Evolutionary conservation across 2,113 vertebrate genomes (phyloP), one percentile per base, ranked within the genome.

Genomic region (Salvelinus alpinus): DNA sequence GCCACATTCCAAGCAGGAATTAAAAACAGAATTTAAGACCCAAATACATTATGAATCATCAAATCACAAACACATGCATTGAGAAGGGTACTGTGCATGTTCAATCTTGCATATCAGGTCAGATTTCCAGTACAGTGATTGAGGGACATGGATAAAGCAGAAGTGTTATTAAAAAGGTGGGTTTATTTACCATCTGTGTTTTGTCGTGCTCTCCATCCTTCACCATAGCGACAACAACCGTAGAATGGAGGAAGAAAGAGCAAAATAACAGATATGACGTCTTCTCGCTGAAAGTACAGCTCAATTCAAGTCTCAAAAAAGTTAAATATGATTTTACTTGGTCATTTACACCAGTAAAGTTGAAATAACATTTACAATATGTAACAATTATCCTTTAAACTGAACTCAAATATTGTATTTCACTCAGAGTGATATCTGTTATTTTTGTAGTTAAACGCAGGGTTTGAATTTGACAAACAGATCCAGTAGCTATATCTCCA

Each of bases 161-260:
- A 78, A 70, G 65, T 78, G 78, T 78, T 79, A 44, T 44, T 44
- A 44, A 70, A 81, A 92, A 91, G 87, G 83, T 91, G 78, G 72
- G 75, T 89, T 92, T 92, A 92, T 92, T 94, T 94, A 94, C 92
- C 93, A 92, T 94, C 91, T 78, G 92, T 89, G 92, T 93, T 94
- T 92, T 94, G 93, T 78, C 92, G 88, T 76, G 93, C 92, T 91
- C 93, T 92, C 93, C 93, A 93, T 92, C 93, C 93, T 94, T 94
- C 92, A 90, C 77, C 91, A 91, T 83, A 88, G 80, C 89, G 84
- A 92, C 86, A 91, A 90, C 77, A 86, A 90, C 85, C 91, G 68
- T 80, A 92, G 83, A 88, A 92, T 86, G 82, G 78, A 73, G 77
- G 67, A 67, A 90, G 87, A 91, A 82, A 90, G 88, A 93, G 80